Base-by-base conservation (phyloP, 1,140 invertebrate genomes). In the Papilio xuthus region DNA sequence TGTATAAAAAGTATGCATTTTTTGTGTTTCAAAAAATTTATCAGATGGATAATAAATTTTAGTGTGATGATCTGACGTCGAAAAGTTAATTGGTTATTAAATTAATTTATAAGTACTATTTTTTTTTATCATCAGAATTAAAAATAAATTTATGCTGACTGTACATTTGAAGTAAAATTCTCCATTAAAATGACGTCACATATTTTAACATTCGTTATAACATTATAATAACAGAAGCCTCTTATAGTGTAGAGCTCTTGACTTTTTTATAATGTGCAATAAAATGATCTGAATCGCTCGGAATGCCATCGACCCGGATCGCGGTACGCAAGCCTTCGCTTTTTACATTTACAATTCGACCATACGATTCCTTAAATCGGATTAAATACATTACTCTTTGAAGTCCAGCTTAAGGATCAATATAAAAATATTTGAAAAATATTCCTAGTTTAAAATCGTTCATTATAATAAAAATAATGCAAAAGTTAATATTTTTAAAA, bases 211-310 rank as follows among this genome's bases (percentile, higher is more conserved):
- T 67, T 67, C 60, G 60, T 67, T 67, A 28, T n/a, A 20, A 32
- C 18, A 37, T 69, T 2, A 6, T 71, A 71, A 42, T 23, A 47
- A 73, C 37, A 73, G 71, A 23, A 73, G 71, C 20, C 71, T 73
- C 23, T 26, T 71, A 75, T 13, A 42, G 23, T 12, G 53, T 75
- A 26, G 74, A 41, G 56, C 53, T 76, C 18, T 73, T 82, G 78
- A 77, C 81, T 80, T 85, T 86, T 88, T 89, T 86, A 88, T 88
- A 82, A 77, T 77, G 44, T 78, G 81, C 78, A 84, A 87, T 88
- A 86, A 85, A 88, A 85, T 85, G 80, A 82, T 85, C 82, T 79
- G 80, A 85, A 79, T 83, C 80, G 81, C 47, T 82, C 79, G 80
- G 75, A 82, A 80, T 81, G 82, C 81, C 84, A 81, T 81, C 84